Conservation (phyloP, 2,888 invertebrate genomes). For the Yponomeuta cagnagella region DNA sequence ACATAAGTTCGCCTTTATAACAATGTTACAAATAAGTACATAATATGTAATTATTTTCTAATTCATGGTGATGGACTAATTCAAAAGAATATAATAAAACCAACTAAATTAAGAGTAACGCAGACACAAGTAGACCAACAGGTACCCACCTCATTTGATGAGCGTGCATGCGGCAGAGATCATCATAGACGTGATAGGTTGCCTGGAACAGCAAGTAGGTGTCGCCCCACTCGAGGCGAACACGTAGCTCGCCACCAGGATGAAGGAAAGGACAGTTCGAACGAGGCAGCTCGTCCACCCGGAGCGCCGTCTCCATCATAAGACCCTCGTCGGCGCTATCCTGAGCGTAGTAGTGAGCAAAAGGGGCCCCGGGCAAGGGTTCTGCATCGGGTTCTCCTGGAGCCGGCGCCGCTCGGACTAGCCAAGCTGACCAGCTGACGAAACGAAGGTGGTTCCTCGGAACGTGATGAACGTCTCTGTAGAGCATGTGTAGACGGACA, state of each 20-base stretch:
- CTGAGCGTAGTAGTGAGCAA: conserved; percentile 87
- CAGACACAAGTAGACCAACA: not conserved
- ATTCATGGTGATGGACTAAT: too few species aligned
- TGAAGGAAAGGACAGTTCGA: conserved; percentile 82
- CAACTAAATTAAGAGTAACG: not conserved
- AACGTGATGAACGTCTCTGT: conserved; percentile 85
- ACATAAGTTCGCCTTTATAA: too few species aligned
- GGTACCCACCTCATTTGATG: conserved; percentile 85
- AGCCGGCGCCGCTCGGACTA: conserved; percentile 68
- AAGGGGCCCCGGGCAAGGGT: conserved; percentile 82
- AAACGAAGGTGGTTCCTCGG: conserved; percentile 84
- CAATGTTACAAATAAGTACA: too few species aligned
- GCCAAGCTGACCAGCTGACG: conserved; percentile 83
- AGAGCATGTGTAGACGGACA: conserved; percentile 83
- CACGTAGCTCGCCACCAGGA: conserved; percentile 82
- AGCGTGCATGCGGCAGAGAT: conserved; percentile 85
- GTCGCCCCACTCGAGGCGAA: conserved; percentile 89
- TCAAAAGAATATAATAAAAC: too few species aligned
- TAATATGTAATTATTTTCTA: too few species aligned
- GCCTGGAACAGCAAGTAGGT: conserved; percentile 87
- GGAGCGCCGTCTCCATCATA: conserved; percentile 86
- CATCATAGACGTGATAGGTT: conserved; percentile 89
- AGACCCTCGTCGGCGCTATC: conserved; percentile 86
- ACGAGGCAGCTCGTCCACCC: conserved; percentile 82
- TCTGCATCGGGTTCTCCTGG: conserved; percentile 80